Conservation (phyloP, 2,797 vertebrate species). For the Ciconia nigra region DNA sequence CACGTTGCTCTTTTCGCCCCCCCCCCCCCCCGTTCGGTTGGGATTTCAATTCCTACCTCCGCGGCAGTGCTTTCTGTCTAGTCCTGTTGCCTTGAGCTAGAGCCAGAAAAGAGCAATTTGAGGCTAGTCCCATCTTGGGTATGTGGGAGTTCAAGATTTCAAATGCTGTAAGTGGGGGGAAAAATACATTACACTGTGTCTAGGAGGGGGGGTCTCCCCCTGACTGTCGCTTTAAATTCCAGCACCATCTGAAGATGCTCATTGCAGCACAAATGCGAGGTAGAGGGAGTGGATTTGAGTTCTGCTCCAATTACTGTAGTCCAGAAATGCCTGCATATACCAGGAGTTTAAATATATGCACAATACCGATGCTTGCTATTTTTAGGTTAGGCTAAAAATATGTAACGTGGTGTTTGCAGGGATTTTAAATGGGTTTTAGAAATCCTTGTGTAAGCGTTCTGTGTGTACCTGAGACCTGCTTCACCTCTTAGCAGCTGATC, state of each 20-base stretch:
- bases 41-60: background rate
- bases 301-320: conserved; percentile 39
- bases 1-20: rapidly evolving
- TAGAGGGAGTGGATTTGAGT: background rate
- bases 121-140: background rate
- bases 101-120: conserved; percentile 27
- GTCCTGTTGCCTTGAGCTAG: conserved; percentile 21
- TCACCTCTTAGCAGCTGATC: background rate
- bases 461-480: background rate
- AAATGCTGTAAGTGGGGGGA: background rate
- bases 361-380: background rate
- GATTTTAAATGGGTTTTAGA: background rate
- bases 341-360: background rate
- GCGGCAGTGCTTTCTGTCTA: background rate
- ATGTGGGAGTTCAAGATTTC: background rate
- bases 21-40: rapidly evolving
- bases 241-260: background rate
- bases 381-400: conserved; percentile 49
- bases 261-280: background rate
- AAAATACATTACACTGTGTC: background rate
- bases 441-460: background rate
- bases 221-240: background rate
- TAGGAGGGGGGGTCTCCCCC: background rate
- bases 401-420: background rate
- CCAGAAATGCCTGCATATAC: background rate